Base-by-base conservation (phyloP, 2,888 invertebrate genomes). In the Gymnosoma rotundatum region DNA sequence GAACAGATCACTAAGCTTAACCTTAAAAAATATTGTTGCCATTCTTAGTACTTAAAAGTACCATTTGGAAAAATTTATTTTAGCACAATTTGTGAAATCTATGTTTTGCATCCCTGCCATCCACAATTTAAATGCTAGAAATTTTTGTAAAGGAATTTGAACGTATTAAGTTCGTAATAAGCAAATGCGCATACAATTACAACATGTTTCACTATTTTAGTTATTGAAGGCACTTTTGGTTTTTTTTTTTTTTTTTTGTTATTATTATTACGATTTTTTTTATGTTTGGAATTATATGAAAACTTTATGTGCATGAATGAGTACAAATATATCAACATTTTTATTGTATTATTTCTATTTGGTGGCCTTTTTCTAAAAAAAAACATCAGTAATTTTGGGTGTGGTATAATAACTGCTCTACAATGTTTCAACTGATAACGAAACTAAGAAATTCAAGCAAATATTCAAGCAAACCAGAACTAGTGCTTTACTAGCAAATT, bases 371-470 rank as follows among this genome's bases (percentile, higher is more conserved):
- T 32, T 20, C 8, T 25, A 69, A 52, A 52, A 42, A 42, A 10
- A 8, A 42, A 42, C 60, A 38, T 61, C 42, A 45, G 25, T 20
- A 50, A 14, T 25, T 78, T 58, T 64, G 72, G 72, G 72, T 64
- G 78, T 60, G 78, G 58, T 64, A 45, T 56, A 25, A 25, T 25
- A 48, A 45, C 32, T 50, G 32, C 18, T 70, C 32, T 45, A 64
- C 45, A 52, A 18, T 54, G 61, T 78, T 78, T 78, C 21, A 58
- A 63, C 78, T 69, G 61, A 72, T 78, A 70, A 70, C 9, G 0
- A 63, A 38, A 72, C 3, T 63, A 60, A 52, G 38, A 38, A 61
- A 61, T n/a, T 20, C 6, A 9, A 18, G 6, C 8, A 38, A 12
- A 60, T 1, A 20, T 20, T 6, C 5, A 38, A 12, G 12, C 20